A percentile compares a stretch with the other conserved stretches of the same genome.
Conservation (phyloP, 2,888 invertebrate genomes). For the Clepsis dumicolana region DNA sequence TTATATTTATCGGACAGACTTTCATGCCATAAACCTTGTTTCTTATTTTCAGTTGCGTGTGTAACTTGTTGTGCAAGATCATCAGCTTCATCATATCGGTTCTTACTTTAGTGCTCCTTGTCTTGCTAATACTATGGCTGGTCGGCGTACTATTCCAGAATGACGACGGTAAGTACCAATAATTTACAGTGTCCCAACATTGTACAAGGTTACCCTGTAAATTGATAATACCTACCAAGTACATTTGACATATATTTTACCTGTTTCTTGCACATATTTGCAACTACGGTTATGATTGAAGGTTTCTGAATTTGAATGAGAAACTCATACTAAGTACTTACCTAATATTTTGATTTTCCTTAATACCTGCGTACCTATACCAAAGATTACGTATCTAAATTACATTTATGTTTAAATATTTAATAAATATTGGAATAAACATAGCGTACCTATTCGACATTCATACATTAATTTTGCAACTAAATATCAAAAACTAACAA, state of each 20-base stretch:
- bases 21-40: too few relatives aligned
- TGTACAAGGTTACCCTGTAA: not conserved
- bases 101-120: constrained; percentile 67
- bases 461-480: constrained; percentile 2
- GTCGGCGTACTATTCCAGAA: constrained; percentile 61
- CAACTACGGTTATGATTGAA: too few relatives aligned
- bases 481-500: constrained; percentile 21
- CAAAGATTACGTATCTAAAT: not conserved
- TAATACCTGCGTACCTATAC: too few relatives aligned
- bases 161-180: constrained; percentile 46
- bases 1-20: not conserved
- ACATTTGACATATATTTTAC: too few relatives aligned
- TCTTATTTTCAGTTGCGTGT: constrained; percentile 61
- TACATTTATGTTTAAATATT: not conserved
- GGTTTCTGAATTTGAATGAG: not conserved
- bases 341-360: not conserved
- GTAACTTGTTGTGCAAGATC: constrained; percentile 72
- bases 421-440: not conserved
- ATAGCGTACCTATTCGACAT: not conserved
- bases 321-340: not conserved
- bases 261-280: too few relatives aligned
- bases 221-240: too few relatives aligned
- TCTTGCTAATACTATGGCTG: constrained; percentile 73
- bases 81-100: constrained; percentile 69
- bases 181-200: too few relatives aligned